Evolutionary conservation across 2,888 invertebrate species (phyloP), one percentile per base, ranked within the genome.

Genomic region (Dolichopus griseipennis): DNA sequence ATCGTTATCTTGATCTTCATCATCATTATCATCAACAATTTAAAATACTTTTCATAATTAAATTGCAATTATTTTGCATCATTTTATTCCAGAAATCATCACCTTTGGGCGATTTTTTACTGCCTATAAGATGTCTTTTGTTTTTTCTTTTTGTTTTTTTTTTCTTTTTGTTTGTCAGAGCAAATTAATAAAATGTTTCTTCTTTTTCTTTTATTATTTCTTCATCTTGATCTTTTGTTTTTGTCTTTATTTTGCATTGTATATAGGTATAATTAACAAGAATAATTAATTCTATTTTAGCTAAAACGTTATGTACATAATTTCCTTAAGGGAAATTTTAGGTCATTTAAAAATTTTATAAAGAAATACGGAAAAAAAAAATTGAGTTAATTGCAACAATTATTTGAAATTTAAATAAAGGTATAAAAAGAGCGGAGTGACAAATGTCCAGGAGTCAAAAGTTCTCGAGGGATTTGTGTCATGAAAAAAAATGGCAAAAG

Each of bases 1-100:
- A 52, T 52, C 52, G n/a, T 18, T 41, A 41, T 41, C 15, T 6
- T 18, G 18, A 37, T 37, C 52, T 10, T 37, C 37, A 52, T 52
- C 52, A 52, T 52, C 52, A 52, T 18, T 41, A 41, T 41, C 9
- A 41, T 12, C 41, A 27, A 27, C 41, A 41, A 41, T 41, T 52
- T 52, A 52, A 52, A n/a, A 52, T 52, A n/a, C 52, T 15, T 52
- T 27, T 52, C 52, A 52, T 52, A 52, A 52, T 52, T 52, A 52
- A 52, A 52, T 52, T 52, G 52, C 52, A 52, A 52, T 52, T 52
- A 52, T 52, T 52, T 52, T 52, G 52, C 52, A 18, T 52, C n/a
- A 18, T 52, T 52, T n/a, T 52, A 52, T 52, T 18, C 15, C 52
- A 52, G 18, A 52, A 52, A 52, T 52, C 52, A 52, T 52, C 52